Conservation (phyloP, 2,888 invertebrate genomes). For the Cryptocephalus moraei region DNA sequence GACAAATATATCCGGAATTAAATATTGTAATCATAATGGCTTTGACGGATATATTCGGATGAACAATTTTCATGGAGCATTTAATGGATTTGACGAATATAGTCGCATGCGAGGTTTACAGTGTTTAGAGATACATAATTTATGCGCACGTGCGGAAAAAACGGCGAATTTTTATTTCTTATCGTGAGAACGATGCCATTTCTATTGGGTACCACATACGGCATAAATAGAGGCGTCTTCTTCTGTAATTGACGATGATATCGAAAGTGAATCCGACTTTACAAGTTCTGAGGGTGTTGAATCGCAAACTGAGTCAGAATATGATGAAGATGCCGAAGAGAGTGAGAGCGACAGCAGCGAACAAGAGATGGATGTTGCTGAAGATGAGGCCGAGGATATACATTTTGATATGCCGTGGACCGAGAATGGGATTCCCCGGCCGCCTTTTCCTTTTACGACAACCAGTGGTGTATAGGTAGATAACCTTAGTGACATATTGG, state of each 20-base stretch:
- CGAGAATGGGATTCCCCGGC: conserved; percentile 3
- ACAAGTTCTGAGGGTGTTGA: not conserved
- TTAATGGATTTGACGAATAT: not conserved
- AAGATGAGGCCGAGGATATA: not conserved
- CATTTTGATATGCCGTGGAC: conserved; percentile 3
- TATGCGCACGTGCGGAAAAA: too few species aligned
- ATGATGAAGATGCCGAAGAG: not conserved
- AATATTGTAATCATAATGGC: not conserved
- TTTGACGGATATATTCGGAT: not conserved
- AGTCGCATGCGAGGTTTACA: not conserved
- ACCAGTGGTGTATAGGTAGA: conserved; percentile 1
- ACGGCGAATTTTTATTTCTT: too few species aligned
- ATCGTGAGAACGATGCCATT: too few species aligned
- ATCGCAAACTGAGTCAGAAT: not conserved
- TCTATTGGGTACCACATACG: too few species aligned
- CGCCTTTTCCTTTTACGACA: conserved; percentile 1
- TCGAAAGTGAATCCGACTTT: too few species aligned
- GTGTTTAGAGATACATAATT: not conserved
- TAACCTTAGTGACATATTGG: conserved; percentile 1
- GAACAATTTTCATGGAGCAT: not conserved
- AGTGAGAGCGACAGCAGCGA: not conserved
- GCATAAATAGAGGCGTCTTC: too few species aligned
- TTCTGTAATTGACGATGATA: too few species aligned
- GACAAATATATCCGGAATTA: conserved; percentile 1
- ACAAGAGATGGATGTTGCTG: not conserved